These are phyloP conservation scores for Cynodonichthys magdalenae DNA, from an alignment of 2,797 vertebrate species.

Conservation along the genomic window DNA sequence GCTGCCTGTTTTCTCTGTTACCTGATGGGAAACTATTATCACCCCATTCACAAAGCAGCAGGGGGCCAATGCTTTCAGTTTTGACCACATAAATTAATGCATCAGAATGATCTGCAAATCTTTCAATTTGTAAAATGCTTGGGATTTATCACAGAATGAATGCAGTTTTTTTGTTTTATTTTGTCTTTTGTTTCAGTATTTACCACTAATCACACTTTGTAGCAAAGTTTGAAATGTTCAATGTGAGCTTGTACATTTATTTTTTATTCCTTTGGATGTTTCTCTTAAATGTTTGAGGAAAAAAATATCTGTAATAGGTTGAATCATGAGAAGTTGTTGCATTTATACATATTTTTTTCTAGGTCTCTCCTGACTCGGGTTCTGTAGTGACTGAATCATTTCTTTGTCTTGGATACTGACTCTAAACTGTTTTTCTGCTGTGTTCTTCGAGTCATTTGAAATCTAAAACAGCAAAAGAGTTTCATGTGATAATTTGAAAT, in stretches of 20 bases:
- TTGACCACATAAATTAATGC: neutral
- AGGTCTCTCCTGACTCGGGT: neutral
- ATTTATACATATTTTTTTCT: neutral
- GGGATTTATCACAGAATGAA: neutral
- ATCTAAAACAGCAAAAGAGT: neutral
- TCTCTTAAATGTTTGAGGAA: neutral
- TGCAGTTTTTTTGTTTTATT: neutral
- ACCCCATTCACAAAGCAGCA: conserved; percentile 31
- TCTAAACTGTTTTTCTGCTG: neutral
- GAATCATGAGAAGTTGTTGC: no score
- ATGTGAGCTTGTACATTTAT: no score
- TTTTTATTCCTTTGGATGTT: no score
- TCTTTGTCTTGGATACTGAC: neutral
- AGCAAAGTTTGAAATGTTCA: no score
- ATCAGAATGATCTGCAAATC: neutral
- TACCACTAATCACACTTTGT: no score
- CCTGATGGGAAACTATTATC: conserved; percentile 58
- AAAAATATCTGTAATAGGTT: neutral
- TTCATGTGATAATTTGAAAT: neutral
- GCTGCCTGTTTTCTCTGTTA: conserved; percentile 36
- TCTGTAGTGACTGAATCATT: neutral
- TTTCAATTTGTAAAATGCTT: no score
- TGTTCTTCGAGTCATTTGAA: neutral
- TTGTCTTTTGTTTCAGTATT: no score
- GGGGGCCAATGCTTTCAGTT: conserved; percentile 35